Evolutionary conservation across 35 echinoderm and acorn worm genomes (phyloP), one percentile per base, ranked within the genome.

Genomic region (Diadema setosum): DNA sequence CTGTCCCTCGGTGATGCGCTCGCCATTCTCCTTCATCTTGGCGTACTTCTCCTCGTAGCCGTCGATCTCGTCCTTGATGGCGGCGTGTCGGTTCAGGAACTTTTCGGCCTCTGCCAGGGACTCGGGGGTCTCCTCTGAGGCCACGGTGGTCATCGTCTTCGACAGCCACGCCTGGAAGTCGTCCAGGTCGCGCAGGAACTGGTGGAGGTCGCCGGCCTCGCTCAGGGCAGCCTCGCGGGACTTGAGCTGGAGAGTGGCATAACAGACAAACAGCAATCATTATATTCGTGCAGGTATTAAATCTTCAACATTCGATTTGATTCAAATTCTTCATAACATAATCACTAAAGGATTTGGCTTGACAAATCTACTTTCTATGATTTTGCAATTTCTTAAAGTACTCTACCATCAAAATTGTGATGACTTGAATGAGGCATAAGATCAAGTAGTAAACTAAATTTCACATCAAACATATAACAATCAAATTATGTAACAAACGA

Each of bases 151-250:
- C 70, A 95, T 90, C 15, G 96, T 99, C 83, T 59, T 94, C 31
- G 96, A 90, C 26, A 99, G 82, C 96, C 96, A 99, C 33, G 96
- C 92, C 64, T 99, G 96, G 96, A 99, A 99, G 57, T 99, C 96
- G 70, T 99, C 96, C 46, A 99, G 87, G 80, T 99, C 96, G 49
- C 96, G 93, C 86, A 99, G 59, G 96, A 99, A 99, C 52, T 99
- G 89, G 65, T 99, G 96, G 2, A 99, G 93, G 80, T 99, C 96
- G 41, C 96, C 92, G 4, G 96, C 96, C 45, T 99, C 96, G 18
- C 42, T 64, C 34, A 99, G 86, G 45, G 96, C 96, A 58, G 96
- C 93, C 82, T 99, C 96, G n/a, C 96, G 81, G n/a, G 86, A 75
- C 65, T 99, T 94, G 60, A 99, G 82, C 96, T 99, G 85, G 49